These are phyloP conservation scores for Nematolebias whitei DNA, from an alignment of 2,113 vertebrate genomes.

Conservation along the genomic window DNA sequence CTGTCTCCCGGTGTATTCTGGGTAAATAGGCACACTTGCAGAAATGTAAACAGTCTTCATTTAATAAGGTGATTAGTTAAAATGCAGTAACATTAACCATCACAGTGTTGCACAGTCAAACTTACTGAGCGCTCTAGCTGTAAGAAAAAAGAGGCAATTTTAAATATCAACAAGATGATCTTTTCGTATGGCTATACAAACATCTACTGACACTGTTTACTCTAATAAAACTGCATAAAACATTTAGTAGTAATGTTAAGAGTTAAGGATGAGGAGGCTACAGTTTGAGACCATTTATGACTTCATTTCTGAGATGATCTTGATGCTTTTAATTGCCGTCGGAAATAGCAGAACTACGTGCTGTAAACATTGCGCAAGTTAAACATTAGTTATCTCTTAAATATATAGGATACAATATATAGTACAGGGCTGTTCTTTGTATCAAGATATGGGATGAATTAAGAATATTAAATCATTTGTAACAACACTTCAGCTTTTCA, in stretches of 20 bases:
- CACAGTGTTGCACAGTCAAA: no score
- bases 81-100: background rate
- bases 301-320: no score
- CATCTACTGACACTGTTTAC: no score
- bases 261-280: background rate
- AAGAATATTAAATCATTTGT: no score
- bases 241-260: no score
- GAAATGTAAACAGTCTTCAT: constrained; percentile 53
- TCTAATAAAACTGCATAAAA: no score
- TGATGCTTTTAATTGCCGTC: constrained; percentile 25
- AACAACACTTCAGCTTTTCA: no score
- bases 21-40: constrained; percentile 57
- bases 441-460: no score
- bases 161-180: background rate
- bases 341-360: background rate
- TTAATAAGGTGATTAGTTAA: background rate
- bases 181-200: background rate
- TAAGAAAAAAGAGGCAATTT: background rate
- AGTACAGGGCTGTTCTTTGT: no score
- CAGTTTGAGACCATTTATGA: background rate
- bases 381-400: no score
- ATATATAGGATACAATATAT: no score
- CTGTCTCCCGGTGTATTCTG: constrained; percentile 68
- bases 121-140: background rate
- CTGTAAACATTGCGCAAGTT: background rate